phyloP scores from a whole-genome alignment of 1,140 invertebrate species.

The Drosophila pruinosa region DNA sequence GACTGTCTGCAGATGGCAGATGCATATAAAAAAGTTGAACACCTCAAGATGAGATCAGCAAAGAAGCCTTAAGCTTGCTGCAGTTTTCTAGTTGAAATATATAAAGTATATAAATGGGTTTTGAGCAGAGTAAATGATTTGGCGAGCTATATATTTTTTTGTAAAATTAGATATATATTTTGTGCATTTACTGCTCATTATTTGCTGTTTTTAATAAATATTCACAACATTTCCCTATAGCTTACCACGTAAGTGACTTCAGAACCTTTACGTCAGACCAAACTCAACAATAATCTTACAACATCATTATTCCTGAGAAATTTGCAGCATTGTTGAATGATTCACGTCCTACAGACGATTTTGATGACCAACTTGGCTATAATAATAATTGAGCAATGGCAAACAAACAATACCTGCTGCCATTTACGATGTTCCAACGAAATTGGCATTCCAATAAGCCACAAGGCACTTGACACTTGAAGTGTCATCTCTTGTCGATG shows the following conservation, averaged over 20 bases:
- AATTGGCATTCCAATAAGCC: conserved; percentile 27
- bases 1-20: conserved; percentile 33
- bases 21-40: conserved; percentile 6
- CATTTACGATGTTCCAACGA: conserved; percentile 30
- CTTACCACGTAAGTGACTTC: not conserved
- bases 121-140: too few relatives aligned
- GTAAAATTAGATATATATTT: too few relatives aligned
- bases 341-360: not conserved
- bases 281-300: not conserved
- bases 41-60: conserved; percentile 3
- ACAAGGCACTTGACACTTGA: conserved; percentile 60
- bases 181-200: too few relatives aligned
- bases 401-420: conserved; percentile 3
- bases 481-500: conserved; percentile 39
- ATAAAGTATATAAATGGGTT: too few relatives aligned
- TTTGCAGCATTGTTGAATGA: not conserved
- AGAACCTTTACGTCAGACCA: not conserved
- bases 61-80: not conserved
- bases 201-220: too few relatives aligned
- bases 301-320: not conserved
- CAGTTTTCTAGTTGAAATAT: too few relatives aligned
- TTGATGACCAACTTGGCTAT: conserved; percentile 7
- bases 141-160: too few relatives aligned
- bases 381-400: not conserved
- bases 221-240: too few relatives aligned